Evolutionary conservation across 2,888 invertebrate species (phyloP).

Genomic region (Ornithoptera priamus): DNA sequence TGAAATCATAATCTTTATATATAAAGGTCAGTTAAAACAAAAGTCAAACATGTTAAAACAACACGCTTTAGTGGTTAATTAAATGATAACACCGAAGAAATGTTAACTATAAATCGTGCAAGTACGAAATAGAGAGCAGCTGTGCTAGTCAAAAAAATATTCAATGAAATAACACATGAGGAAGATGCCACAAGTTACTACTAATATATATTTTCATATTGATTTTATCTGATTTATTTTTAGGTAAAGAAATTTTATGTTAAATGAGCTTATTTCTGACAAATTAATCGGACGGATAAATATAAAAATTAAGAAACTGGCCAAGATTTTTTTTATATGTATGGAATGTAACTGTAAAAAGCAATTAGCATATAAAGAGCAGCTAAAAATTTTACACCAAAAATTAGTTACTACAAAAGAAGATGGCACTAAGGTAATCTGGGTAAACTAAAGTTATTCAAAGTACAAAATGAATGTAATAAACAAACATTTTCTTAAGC

Average conservation of each 20-base stretch:
- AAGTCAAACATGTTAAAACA: background rate
- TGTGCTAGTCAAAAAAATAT: background rate
- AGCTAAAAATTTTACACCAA: background rate
- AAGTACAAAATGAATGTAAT: background rate
- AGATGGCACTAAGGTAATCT: constrained; percentile 17
- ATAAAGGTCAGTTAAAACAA: background rate
- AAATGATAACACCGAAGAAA: background rate
- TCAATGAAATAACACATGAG: background rate
- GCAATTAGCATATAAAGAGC: background rate
- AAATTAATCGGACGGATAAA: constrained; percentile 2
- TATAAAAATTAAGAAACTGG: background rate
- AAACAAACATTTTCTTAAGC: background rate
- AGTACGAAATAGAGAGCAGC: background rate
- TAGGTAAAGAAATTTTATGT: background rate
- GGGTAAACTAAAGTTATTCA: background rate
- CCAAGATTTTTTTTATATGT: background rate
- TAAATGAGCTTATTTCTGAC: background rate
- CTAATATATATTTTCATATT: background rate
- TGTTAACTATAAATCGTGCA: background rate
- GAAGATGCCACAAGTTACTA: background rate
- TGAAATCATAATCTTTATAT: too few relatives aligned
- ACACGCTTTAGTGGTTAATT: background rate
- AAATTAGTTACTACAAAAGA: background rate
- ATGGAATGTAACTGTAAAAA: constrained; percentile 16
- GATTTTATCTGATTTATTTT: background rate